Conservation (phyloP, 2,888 invertebrate genomes). For the Coremacera marginata region DNA sequence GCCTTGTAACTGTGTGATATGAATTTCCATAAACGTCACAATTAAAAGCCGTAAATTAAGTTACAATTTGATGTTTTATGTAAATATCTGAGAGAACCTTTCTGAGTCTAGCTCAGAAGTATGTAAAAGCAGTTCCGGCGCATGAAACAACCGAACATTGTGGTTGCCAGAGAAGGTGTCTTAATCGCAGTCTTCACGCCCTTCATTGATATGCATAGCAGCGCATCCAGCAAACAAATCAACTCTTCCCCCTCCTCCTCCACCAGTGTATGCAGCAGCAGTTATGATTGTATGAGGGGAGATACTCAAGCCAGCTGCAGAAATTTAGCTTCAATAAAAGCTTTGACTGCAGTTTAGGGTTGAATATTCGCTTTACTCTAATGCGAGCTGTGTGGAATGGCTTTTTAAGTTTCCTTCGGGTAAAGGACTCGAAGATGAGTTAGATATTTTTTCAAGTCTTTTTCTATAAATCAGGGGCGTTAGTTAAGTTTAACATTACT, state of each 20-base stretch:
- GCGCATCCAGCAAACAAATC: slow-evolving; percentile 3
- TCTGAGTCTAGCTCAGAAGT: background rate
- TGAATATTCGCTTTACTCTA: too few species aligned
- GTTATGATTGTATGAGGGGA: background rate
- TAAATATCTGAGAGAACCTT: background rate
- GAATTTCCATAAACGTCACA: slow-evolving; percentile 1
- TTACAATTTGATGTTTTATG: slow-evolving; percentile 7
- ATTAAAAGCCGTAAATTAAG: slow-evolving; percentile 20
- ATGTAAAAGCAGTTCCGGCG: slow-evolving; percentile 3
- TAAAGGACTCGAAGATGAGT: too few species aligned
- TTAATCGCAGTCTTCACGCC: background rate
- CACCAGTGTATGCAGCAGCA: background rate
- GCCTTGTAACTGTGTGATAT: background rate
- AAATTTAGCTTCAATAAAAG: too few species aligned
- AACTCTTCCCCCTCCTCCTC: background rate
- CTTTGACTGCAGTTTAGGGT: too few species aligned
- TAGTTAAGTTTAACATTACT: too few species aligned
- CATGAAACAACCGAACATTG: slow-evolving; percentile 3
- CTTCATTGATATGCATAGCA: slow-evolving; percentile 25
- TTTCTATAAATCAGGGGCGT: too few species aligned
- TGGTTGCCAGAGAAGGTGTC: background rate
- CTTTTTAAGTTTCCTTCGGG: too few species aligned
- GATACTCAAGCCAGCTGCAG: too few species aligned
- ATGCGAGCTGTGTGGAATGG: too few species aligned
- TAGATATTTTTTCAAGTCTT: too few species aligned